Percentiles rank a stretch among this genome's conserved stretches.
Conservation (phyloP, 2,113 vertebrate species). For the Epinephelus fuscoguttatus region DNA sequence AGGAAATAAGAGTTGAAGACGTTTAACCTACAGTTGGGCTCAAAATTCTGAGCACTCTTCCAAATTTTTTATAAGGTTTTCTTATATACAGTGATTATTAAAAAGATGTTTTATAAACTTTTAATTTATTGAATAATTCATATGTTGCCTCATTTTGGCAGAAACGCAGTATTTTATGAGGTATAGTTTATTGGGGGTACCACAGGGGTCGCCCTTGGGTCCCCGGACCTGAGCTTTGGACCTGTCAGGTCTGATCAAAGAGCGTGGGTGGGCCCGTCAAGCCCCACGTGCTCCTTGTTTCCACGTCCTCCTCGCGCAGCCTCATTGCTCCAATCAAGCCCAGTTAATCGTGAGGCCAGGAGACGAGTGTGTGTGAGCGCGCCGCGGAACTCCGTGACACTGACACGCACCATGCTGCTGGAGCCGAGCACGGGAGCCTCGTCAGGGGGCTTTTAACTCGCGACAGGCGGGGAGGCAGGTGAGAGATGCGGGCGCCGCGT, state of each 20-base stretch:
- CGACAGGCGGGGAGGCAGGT: not conserved
- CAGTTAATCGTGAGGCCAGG: conserved; percentile 11
- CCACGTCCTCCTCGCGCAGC: conserved; percentile 48
- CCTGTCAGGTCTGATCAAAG: not conserved
- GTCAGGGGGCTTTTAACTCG: conserved; percentile 9
- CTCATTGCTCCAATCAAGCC: conserved; percentile 23
- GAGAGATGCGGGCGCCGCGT: conserved; percentile 65
- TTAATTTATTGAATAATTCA: not conserved
- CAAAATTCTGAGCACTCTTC: too few species aligned
- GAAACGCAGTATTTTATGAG: not conserved
- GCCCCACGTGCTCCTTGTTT: conserved; percentile 71
- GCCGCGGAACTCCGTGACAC: not conserved
- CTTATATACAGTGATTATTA: too few species aligned
- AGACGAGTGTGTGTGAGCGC: not conserved
- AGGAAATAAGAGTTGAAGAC: too few species aligned
- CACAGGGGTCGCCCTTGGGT: not conserved
- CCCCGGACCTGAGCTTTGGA: not conserved
- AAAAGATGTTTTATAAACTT: not conserved
- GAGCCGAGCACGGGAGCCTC: conserved; percentile 24
- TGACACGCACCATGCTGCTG: conserved; percentile 18
- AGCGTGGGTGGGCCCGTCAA: conserved; percentile 40
- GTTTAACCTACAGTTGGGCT: too few species aligned
- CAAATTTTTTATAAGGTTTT: too few species aligned
- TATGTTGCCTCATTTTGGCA: not conserved
- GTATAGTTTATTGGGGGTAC: not conserved